Evolutionary conservation across 2,113 vertebrate species (phyloP).

Genomic region (Baryphthengus martii): DNA sequence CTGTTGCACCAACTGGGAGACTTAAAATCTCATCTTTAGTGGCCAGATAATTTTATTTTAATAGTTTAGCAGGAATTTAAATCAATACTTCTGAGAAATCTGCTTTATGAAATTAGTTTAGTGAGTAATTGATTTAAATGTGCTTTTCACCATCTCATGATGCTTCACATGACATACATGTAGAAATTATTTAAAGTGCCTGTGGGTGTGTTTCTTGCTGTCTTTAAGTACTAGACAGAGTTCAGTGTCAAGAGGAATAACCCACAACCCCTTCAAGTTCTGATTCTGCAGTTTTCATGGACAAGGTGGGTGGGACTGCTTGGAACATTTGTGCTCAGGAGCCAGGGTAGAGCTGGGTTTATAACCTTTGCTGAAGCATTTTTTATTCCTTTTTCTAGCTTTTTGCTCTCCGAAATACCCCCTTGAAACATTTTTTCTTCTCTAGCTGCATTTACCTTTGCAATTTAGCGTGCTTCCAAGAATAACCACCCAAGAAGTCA

Average conservation of each 20-base stretch:
- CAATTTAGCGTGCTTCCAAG: neutral
- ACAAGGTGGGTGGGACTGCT: neutral
- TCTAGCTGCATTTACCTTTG: neutral
- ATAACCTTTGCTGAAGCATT: neutral
- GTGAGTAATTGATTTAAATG: conserved; percentile 41
- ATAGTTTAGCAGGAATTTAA: conserved; percentile 29
- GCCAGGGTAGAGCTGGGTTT: neutral
- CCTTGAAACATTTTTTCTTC: neutral
- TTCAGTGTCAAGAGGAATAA: neutral
- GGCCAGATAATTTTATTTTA: conserved; percentile 50
- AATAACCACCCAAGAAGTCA: neutral
- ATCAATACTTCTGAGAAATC: conserved; percentile 21
- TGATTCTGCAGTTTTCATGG: neutral
- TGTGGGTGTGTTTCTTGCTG: neutral
- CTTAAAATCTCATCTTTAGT: conserved; percentile 57
- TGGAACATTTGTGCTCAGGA: neutral
- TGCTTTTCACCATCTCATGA: neutral
- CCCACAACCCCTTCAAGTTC: neutral
- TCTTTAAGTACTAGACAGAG: neutral
- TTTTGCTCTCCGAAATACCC: neutral
- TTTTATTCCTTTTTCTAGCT: neutral
- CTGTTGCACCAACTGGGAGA: conserved; percentile 40
- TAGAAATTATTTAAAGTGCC: neutral
- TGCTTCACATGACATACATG: neutral
- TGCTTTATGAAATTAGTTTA: conserved; percentile 31